Conservation (phyloP, 2,888 invertebrate genomes). For the Sipha maydis region DNA sequence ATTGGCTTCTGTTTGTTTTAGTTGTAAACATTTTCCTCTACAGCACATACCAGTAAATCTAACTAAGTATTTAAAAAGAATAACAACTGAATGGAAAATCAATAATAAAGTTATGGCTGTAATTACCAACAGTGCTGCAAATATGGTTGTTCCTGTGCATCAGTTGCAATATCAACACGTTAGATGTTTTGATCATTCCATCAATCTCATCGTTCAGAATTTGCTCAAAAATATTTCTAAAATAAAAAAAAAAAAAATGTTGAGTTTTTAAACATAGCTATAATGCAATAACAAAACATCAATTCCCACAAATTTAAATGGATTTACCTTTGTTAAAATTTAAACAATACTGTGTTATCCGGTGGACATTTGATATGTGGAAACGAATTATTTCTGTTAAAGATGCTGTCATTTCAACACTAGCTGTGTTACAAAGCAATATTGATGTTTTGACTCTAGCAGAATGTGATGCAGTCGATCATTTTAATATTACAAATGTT, state of each 20-base stretch:
- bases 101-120: conserved; percentile 49
- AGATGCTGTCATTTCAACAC: conserved; percentile 61
- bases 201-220: conserved; percentile 32
- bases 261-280: conserved; percentile 36
- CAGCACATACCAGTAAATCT: conserved; percentile 40
- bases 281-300: conserved; percentile 16
- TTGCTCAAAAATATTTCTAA: neutral
- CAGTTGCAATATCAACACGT: conserved; percentile 22
- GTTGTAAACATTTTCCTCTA: neutral
- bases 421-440: conserved; percentile 47
- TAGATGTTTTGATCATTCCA: conserved; percentile 39
- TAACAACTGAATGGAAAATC: conserved; percentile 49
- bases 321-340: conserved; percentile 30
- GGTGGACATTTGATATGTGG: conserved; percentile 62
- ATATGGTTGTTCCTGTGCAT: conserved; percentile 46
- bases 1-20: neutral
- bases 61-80: conserved; percentile 1
- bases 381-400: conserved; percentile 43
- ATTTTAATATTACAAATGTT: conserved; percentile 56
- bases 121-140: conserved; percentile 59
- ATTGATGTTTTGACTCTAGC: conserved; percentile 52
- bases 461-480: conserved; percentile 55
- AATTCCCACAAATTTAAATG: conserved; percentile 28
- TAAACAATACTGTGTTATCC: conserved; percentile 21
- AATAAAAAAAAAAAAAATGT: conserved; percentile 7